A percentile compares a stretch with the other conserved stretches of the same genome.
These are phyloP conservation scores for Agelas oroides DNA, from an alignment of 37 sponge, comb jelly and placozoan species.

Conservation along the genomic window DNA sequence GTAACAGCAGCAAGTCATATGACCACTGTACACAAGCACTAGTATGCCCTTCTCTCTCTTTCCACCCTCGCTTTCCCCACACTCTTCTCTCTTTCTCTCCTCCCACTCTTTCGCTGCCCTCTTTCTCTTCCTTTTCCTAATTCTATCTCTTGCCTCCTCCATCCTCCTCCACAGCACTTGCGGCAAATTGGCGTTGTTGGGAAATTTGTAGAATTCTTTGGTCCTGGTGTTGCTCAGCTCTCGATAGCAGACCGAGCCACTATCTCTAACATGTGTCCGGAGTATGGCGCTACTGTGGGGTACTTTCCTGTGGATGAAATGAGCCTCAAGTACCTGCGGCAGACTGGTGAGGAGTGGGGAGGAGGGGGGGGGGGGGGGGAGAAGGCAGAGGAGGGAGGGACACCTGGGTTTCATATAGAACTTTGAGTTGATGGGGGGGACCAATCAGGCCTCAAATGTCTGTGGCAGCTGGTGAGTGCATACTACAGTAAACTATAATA, in stretches of 20 bases:
- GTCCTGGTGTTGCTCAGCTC: slow-evolving; percentile 87
- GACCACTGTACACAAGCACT: neutral
- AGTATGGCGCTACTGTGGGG: slow-evolving; percentile 92
- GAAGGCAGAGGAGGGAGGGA: neutral
- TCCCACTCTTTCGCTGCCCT: too few species aligned
- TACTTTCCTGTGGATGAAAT: slow-evolving; percentile 92
- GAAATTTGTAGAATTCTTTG: slow-evolving; percentile 94
- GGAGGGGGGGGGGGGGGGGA: slow-evolving; percentile 6
- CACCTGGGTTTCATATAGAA: too few species aligned
- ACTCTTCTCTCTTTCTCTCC: too few species aligned
- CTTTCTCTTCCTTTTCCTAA: too few species aligned
- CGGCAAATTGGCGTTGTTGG: slow-evolving; percentile 89
- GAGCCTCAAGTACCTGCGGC: slow-evolving; percentile 83
- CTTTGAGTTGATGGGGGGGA: too few species aligned
- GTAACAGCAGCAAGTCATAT: slow-evolving; percentile 40
- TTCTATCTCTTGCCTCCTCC: too few species aligned
- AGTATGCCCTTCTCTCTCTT: neutral
- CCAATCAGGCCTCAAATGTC: too few species aligned
- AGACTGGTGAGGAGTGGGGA: slow-evolving; percentile 62
- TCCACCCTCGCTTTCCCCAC: too few species aligned
- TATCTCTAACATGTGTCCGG: slow-evolving; percentile 95
- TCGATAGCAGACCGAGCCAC: slow-evolving; percentile 95
- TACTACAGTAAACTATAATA: too few species aligned
- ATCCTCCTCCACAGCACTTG: slow-evolving; percentile 56
- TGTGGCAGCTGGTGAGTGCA: too few species aligned